phyloP scores from a whole-genome alignment of 2,797 vertebrate genomes.

The Phylloscopus collybita region DNA sequence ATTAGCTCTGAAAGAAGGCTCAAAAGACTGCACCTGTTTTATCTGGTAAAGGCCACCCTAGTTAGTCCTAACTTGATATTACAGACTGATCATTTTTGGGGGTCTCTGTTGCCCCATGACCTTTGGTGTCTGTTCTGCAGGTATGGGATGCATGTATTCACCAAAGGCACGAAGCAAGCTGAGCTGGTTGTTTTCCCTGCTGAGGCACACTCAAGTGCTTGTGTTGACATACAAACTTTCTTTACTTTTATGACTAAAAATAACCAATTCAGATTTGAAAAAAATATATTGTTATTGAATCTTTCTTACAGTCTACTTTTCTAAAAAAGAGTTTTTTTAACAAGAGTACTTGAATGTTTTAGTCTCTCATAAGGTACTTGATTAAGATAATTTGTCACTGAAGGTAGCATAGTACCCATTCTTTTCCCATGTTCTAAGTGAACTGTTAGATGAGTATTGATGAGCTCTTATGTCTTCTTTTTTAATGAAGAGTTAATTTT shows the following conservation, averaged over 20 bases:
- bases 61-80: neutral
- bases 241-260: neutral
- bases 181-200: neutral
- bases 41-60: neutral
- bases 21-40: neutral
- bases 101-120: neutral
- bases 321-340: neutral
- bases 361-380: neutral
- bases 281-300: neutral
- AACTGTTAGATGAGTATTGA: neutral
- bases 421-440: neutral
- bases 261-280: neutral
- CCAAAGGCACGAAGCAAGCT: neutral
- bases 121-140: rapidly evolving
- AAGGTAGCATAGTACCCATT: neutral
- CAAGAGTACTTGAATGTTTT: neutral
- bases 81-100: neutral
- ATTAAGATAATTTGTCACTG: neutral
- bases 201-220: neutral
- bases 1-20: neutral
- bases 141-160: rapidly evolving
- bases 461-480: neutral
- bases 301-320: neutral
- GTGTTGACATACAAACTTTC: neutral
- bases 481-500: neutral